Base-by-base conservation (phyloP, 1,140 invertebrate genomes). In the Triops longicaudatus region DNA sequence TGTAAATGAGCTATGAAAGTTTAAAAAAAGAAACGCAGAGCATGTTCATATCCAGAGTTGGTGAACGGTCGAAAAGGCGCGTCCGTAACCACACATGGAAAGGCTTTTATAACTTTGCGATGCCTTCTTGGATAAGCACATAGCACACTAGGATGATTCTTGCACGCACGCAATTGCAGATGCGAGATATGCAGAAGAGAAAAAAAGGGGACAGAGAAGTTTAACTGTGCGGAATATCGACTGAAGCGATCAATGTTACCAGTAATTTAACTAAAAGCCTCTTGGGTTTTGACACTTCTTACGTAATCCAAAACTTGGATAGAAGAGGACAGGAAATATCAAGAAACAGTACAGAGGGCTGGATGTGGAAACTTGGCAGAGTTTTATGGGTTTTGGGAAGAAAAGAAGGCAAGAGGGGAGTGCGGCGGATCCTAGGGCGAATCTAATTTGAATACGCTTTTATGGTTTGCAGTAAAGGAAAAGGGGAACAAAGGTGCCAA, bases 361-460 rank as follows among this genome's bases (percentile, higher is more conserved):
- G 50, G 22, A 63, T 0, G 50, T 63, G 10, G 17, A 63, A 63
- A 63, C 14, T 37, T n/a, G 50, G 14, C 14, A 22, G 50, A 63
- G 22, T 63, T 63, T 63, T 63, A 63, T 63, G 50, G n/a, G 50
- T 63, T 63, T 63, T 63, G 10, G 50, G 14, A 63, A 63, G 50
- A 63, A 63, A 63, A 14, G 50, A 22, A 14, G 50, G 10, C 50
- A 14, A 14, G 50, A 22, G 50, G 50, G 10, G 10, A 14, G 50
- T 22, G 50, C 17, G 14, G 50, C 14, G 50, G 17, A 9, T 63
- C 50, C 50, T 63, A 63, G n/a, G 22, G 50, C 50, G 50, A 63
- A 63, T 63, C 50, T 63, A 63, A 63, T 63, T 63, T 63, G 50
- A 63, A 63, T 63, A 63, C 50, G 50, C 22, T 63, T 63, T 63